Evolutionary conservation across 2,797 vertebrate species (phyloP), one percentile per base, ranked within the genome.

Genomic region (Pelochelys cantorii): DNA sequence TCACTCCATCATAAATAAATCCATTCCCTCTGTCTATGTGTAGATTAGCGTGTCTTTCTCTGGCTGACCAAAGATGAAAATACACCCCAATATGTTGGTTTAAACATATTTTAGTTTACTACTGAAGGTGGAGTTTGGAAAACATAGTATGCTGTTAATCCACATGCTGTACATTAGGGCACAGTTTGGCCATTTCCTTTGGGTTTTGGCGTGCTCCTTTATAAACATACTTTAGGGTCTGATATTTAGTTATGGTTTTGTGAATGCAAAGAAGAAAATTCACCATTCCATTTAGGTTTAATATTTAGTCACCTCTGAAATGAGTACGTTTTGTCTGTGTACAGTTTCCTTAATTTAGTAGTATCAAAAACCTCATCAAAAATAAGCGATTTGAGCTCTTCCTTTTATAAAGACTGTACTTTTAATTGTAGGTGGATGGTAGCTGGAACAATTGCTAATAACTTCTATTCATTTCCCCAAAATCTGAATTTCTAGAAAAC

Each of bases 361-460:
- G 37, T 5, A 15, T 29, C 5, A 42, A 75, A 75, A 75, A 13
- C 5, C 22, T 20, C 23, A 37, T 42, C 71, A 1, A 0, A 53
- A 17, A 11, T 5, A n/a, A 53, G 22, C 48, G 62, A 17, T 0
- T 1, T 0, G 1, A 34, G 4, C 52, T 22, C 22, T 3, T 23
- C 2, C 11, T 77, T 56, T 1, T 17, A 1, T 4, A 12, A 12
- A 11, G 2, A 52, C 1, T 0, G 2, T 52, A 29, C 34, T 68
- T 54, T 25, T 20, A 4, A 59, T 2, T 12, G 22, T 6, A 3
- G 7, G 1, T 1, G 1, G 14, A 9, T 25, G 79, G 53, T 1
- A 29, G 27, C 31, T 5, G 54, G 12, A 84, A 2, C 23, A 1
- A 5, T 9, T 1, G 4, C 59, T 1, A 1, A 0, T 1, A 1